These are phyloP conservation scores for Myoxocephalus aenaeus DNA, from an alignment of 2,797 vertebrate species.

Conservation along the genomic window DNA sequence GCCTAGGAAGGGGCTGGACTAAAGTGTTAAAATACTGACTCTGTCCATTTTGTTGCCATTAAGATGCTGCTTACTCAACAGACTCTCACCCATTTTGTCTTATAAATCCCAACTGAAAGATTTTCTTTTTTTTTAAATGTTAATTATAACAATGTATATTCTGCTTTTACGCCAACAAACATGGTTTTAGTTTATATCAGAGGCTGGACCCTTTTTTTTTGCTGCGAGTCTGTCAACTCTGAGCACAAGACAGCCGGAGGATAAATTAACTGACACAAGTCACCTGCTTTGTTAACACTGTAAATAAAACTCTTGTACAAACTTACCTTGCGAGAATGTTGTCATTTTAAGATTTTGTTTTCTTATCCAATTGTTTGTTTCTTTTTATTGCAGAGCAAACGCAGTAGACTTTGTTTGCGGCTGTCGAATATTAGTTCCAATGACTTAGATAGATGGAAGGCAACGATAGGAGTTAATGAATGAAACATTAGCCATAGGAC, in stretches of 20 bases:
- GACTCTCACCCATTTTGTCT: conserved; percentile 32
- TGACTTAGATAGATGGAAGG: conserved; percentile 16
- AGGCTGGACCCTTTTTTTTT: conserved; percentile 82
- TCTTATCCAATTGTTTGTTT: not conserved
- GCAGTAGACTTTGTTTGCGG: not conserved
- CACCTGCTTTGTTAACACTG: conserved; percentile 72
- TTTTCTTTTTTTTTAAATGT: conserved; percentile 39
- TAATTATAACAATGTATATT: conserved; percentile 69
- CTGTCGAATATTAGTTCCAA: conserved; percentile 23
- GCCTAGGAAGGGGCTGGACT: conserved; percentile 54
- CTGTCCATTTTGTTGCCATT: conserved; percentile 60
- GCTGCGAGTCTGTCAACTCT: conserved; percentile 65
- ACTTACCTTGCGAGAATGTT: conserved; percentile 44
- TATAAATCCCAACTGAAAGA: conserved; percentile 60
- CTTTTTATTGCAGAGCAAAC: not conserved
- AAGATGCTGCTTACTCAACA: conserved; percentile 76
- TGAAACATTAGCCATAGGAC: conserved; percentile 69
- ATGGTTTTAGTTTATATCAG: conserved; percentile 72
- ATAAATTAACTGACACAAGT: conserved; percentile 51
- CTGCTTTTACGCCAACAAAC: conserved; percentile 63
- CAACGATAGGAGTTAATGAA: conserved; percentile 44
- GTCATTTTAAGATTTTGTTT: conserved; percentile 38
- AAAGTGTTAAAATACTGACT: conserved; percentile 78
- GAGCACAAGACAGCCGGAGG: conserved; percentile 64
- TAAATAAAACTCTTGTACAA: conserved; percentile 86